Conservation (phyloP, 64 coral and sea anemone species). For the Porites australiensis region DNA sequence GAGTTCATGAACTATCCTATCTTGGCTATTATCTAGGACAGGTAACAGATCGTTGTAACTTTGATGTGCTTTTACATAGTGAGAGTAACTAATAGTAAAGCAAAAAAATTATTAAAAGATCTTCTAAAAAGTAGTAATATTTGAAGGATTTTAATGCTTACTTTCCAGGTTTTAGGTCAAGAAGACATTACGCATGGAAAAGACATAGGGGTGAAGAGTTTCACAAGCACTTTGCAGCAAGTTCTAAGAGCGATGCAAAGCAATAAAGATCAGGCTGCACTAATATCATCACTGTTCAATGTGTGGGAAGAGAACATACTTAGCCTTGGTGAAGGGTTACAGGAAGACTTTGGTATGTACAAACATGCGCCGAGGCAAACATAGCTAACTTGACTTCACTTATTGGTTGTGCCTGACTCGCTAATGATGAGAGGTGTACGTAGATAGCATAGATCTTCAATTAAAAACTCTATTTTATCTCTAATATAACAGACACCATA, state of each 20-base stretch:
- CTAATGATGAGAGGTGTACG: too few relatives aligned
- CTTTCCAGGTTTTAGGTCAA: slow-evolving; percentile 70
- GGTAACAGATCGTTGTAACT: slow-evolving; percentile 34
- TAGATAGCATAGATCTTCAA: too few relatives aligned
- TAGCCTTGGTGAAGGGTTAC: slow-evolving; percentile 80
- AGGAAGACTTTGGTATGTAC: slow-evolving; percentile 71
- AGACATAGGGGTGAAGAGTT: slow-evolving; percentile 73
- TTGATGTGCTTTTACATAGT: too few relatives aligned
- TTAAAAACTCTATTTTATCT: too few relatives aligned
- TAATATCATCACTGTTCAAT: slow-evolving; percentile 86
- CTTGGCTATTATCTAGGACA: slow-evolving; percentile 89
- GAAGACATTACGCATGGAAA: slow-evolving; percentile 67
- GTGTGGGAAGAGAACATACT: slow-evolving; percentile 99
- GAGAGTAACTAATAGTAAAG: too few relatives aligned
- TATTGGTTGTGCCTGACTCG: too few relatives aligned
- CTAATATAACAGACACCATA: too few relatives aligned
- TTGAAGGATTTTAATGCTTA: not conserved
- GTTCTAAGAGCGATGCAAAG: slow-evolving; percentile 79
- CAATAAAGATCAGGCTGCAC: slow-evolving; percentile 79
- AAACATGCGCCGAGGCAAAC: too few relatives aligned
- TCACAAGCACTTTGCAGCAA: slow-evolving; percentile 72
- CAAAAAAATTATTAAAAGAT: too few relatives aligned
- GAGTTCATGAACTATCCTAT: slow-evolving; percentile 91
- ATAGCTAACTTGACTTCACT: too few relatives aligned
- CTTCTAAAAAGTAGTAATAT: too few relatives aligned